Evolutionary conservation across 2,888 invertebrate genomes (phyloP).

Genomic region (Limenitis camilla): DNA sequence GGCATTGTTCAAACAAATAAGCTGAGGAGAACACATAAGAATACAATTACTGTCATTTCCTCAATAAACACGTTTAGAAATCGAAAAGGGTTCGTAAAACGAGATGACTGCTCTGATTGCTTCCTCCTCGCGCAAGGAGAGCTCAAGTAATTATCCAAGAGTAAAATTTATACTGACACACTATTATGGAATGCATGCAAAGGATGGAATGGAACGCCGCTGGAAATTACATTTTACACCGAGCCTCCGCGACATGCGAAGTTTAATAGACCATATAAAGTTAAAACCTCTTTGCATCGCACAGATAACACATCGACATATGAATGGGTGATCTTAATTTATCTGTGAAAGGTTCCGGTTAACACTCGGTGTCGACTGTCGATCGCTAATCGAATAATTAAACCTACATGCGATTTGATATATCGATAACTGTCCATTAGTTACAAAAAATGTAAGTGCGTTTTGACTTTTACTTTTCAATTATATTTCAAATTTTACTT

Average conservation of each 20-base stretch:
- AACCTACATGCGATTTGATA: slow-evolving; percentile 56
- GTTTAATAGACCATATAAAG: slow-evolving; percentile 57
- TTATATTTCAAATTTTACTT: background rate
- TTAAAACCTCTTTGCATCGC: slow-evolving; percentile 34
- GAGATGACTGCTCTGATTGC: slow-evolving; percentile 50
- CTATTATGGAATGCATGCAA: slow-evolving; percentile 39
- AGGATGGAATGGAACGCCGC: slow-evolving; percentile 30
- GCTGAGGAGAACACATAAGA: slow-evolving; percentile 8
- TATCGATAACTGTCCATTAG: slow-evolving; percentile 24
- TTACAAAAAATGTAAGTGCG: slow-evolving; percentile 5
- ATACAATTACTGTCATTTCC: slow-evolving; percentile 34
- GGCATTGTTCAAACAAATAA: slow-evolving; percentile 11
- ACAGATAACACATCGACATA: slow-evolving; percentile 60
- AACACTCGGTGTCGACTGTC: slow-evolving; percentile 54
- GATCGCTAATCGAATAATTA: slow-evolving; percentile 61
- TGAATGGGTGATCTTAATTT: slow-evolving; percentile 72
- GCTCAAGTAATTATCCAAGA: slow-evolving; percentile 54
- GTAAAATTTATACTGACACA: slow-evolving; percentile 61
- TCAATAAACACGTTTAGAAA: slow-evolving; percentile 50
- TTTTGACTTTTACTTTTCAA: slow-evolving; percentile 6
- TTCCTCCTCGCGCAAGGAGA: slow-evolving; percentile 48
- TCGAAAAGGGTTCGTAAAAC: slow-evolving; percentile 54
- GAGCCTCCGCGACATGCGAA: slow-evolving; percentile 49
- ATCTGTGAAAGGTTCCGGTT: slow-evolving; percentile 61
- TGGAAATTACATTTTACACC: slow-evolving; percentile 50